Evolutionary conservation across 2,113 vertebrate genomes (phyloP), one percentile per base, ranked within the genome.

Genomic region (Mugil cephalus): DNA sequence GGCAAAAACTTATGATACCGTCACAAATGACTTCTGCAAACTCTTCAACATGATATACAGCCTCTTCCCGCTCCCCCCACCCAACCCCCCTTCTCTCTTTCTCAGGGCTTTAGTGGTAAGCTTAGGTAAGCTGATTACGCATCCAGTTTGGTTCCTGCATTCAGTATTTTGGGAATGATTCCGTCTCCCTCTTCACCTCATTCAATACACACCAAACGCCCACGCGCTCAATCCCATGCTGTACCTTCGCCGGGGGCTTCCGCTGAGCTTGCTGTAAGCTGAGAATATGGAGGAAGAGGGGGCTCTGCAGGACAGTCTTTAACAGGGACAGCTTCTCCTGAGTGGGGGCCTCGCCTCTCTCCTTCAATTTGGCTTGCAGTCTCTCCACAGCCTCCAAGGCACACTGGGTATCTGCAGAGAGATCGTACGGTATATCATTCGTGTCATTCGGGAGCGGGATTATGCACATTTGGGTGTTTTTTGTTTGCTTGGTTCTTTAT

Each of bases 241-340:
- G 72, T 86, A 97, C 95, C 93, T 94, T 95, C 6, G 81, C 47
- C 93, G 93, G 54, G 94, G 95, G 82, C 95, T 90, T 88, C 72
- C 55, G 73, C 82, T 89, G 80, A 9, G 96, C 94, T 80, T 94
- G 93, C 93, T 98, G 97, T 74, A 98, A 94, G 79, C 73, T 94
- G 77, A 99, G 91, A 78, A 99, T 98, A 61, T 98, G 97, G 77
- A 94, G 96, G 91, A 99, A 99, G 39, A 99, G 94, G 13, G 97
- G 96, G 87, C 96, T 99, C 90, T 97, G 96, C 51, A 99, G 93
- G 51, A 98, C 95, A 8, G 95, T 96, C 85, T 95, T 97, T 5
- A 99, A 85, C 53, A 98, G 91, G 71, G 82, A 94, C 55, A 99
- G 89, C 46, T 95, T 98, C 84, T 98, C 96, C 79, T 97, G 95